Evolutionary conservation across 2,113 vertebrate genomes (phyloP), one percentile per base, ranked within the genome.

Genomic region (Podarcis cretensis): DNA sequence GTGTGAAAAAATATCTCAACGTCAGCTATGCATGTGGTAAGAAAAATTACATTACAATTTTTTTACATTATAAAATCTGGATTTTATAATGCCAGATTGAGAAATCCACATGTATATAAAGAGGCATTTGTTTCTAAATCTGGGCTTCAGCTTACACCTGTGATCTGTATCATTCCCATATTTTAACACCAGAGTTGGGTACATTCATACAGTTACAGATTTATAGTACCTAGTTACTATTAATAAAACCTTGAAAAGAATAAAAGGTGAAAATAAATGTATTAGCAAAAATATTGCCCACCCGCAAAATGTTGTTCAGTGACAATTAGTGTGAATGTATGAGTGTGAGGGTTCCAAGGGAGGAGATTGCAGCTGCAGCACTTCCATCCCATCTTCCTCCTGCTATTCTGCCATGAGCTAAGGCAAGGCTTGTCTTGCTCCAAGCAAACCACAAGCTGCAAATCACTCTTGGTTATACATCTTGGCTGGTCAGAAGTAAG

Each of bases 21-120:
- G 97, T 99, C 91, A 94, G 97, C 97, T 99, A 98, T 40, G 97
- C 98, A 0, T 99, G 99, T 81, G 98, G 99, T 99, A 98, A 95
- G 98, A 20, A 23, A 83, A 74, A 23, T 9, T 27, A 21, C 48
- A 30, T 7, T 37, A 59, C 32, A 40, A 10, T 2, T 20, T 54
- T 54, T 54, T 12, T 54, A 54, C 48, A 54, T 54, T 54, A 54
- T 54, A 54, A 21, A 37, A 43, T 9, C 23, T 35, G 1, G 48
- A 16, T 13, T 30, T 63, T 81, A 23, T 69, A 71, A 0, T 74
- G 80, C 7, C 71, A 89, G 37, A 54, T 69, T 10, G 23, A 69
- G 40, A 83, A 83, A 57, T 73, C 16, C 21, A 14, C 9, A 73
- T n/a, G n/a, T n/a, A 10, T 57, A 69, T 30, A 32, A 48, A 71